Conservation (phyloP, 2,113 vertebrate species). For the Anarhynchus alexandrinus region DNA sequence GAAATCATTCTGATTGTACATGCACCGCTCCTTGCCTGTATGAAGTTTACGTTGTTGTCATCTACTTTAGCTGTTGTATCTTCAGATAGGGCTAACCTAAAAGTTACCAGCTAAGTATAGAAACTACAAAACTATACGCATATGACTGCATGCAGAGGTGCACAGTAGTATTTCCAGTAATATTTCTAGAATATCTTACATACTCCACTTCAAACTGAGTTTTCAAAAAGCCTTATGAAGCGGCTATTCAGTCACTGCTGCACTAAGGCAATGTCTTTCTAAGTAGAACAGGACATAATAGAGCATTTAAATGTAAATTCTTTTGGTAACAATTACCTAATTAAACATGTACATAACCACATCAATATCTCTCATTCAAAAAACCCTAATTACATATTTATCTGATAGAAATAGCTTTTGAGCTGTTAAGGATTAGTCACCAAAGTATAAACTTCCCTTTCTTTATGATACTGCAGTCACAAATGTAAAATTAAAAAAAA, state of each 20-base stretch:
- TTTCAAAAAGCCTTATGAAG: neutral
- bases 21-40: neutral
- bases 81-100: neutral
- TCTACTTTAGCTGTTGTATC: neutral
- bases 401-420: neutral
- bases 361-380: neutral
- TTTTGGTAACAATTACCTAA: constrained; percentile 4
- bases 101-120: neutral
- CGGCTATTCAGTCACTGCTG: neutral
- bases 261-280: neutral
- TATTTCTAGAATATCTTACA: neutral
- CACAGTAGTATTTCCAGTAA: neutral
- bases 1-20: neutral
- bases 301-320: constrained; percentile 2
- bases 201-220: neutral
- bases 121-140: neutral
- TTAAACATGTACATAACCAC: constrained; percentile 19
- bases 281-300: neutral
- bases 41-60: neutral
- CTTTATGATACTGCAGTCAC: neutral
- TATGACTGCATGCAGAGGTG: neutral
- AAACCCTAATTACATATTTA: neutral
- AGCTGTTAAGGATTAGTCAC: neutral
- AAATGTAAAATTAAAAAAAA: neutral
- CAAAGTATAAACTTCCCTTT: neutral